Percentiles rank a stretch among this genome's conserved stretches.
phyloP scores from a whole-genome alignment of 2,888 invertebrate species.

The Polietes domitor region DNA sequence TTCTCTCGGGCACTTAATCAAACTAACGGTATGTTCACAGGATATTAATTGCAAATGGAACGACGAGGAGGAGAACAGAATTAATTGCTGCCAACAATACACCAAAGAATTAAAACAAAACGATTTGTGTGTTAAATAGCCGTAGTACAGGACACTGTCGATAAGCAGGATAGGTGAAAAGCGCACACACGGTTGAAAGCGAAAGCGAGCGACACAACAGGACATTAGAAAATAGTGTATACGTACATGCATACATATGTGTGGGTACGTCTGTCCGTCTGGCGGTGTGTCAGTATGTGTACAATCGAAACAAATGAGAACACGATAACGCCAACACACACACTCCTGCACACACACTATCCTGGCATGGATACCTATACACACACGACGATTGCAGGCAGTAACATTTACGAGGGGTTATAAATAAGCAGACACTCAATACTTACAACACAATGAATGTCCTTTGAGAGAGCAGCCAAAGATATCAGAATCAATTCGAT shows the following conservation, averaged over 20 bases:
- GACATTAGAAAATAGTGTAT: background rate
- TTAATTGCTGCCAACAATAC: background rate
- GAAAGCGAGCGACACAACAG: background rate
- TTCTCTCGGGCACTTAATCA: background rate
- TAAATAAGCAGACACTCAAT: conserved; percentile 64
- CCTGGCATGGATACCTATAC: conserved; percentile 15
- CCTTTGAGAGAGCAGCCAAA: conserved; percentile 59
- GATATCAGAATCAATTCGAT: conserved; percentile 61
- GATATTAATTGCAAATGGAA: background rate
- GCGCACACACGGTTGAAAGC: background rate
- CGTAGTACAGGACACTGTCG: conserved; percentile 33
- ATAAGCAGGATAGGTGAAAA: too few species aligned
- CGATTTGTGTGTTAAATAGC: background rate
- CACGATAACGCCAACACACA: conserved; percentile 21
- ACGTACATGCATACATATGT: background rate
- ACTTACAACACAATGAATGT: conserved; percentile 42
- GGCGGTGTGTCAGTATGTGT: conserved; percentile 20
- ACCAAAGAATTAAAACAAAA: too few species aligned
- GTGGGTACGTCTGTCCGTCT: background rate
- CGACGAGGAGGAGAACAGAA: background rate
- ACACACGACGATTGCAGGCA: conserved; percentile 41
- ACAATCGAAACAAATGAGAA: conserved; percentile 55
- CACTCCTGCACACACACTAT: conserved; percentile 41
- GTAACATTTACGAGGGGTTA: conserved; percentile 49
- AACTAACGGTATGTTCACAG: conserved; percentile 25